Base-by-base conservation (phyloP, 2,888 invertebrate species). In the Hedychridium roseum region DNA sequence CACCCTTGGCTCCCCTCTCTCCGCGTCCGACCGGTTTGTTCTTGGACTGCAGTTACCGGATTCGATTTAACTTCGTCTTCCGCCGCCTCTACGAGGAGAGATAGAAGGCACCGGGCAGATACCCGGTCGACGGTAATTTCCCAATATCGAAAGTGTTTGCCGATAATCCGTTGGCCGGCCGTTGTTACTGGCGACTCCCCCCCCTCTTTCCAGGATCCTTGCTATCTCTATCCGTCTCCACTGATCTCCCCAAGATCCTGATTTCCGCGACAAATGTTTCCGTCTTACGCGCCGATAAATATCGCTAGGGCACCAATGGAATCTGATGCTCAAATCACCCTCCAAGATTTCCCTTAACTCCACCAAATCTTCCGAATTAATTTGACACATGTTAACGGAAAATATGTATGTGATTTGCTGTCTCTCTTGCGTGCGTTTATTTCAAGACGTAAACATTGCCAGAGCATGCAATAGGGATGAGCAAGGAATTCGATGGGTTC, bases 1-100 rank as follows among this genome's bases (percentile, higher is more conserved):
- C 42, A 39, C 7, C 43, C 44, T 32, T 47, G 46, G 49, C 43
- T 30, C 44, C 51, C 35, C 46, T 21, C 45, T n/a, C 21, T 20
- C 23, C 32, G 34, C 30, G 20, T 34, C 31, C 20, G 26, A 42
- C 39, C 60, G 57, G 68, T 71, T 73, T 70, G 73, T 73, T 73
- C 71, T 66, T 69, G 54, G 68, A 65, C 66, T 66, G 67, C 66
- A 70, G 71, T 73, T 74, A 70, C 70, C 60, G 67, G 71, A 74
- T 74, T 74, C 73, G 71, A 74, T 74, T 74, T 73, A 74, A 74
- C 71, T 74, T 74, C 68, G 57, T 60, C 70, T 67, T 54, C 48
- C 60, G 47, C 43, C 52, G 60, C 36, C 50, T n/a, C n/a, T n/a
- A n/a, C 4, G n/a, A 12, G 14, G 11, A 5, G 11, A 11, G 11